Evolutionary conservation across 2,888 invertebrate genomes (phyloP), one percentile per base, ranked within the genome.

Genomic region (Mimumesa dahlbomi): DNA sequence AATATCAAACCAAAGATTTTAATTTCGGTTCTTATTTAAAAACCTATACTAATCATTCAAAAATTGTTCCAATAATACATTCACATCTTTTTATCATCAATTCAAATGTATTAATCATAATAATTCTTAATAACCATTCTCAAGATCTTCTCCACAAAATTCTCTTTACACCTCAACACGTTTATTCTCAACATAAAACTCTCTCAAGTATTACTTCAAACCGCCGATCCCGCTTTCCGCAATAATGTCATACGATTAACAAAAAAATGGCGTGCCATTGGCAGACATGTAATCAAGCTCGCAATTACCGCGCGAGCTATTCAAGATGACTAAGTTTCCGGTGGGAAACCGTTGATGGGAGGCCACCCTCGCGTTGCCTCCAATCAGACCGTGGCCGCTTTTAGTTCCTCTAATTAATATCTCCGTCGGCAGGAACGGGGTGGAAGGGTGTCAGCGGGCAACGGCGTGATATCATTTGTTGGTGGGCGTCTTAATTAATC

Each of bases 401-500:
- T 58, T 42, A 50, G 52, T 40, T 38, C 48, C 54, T 22, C 68
- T 79, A 79, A 79, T 79, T 79, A 79, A 74, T 67, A 76, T 58
- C 46, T 42, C 22, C 29, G 31, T 34, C 49, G 36, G 66, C 52
- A 53, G 50, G 29, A 21, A 29, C 65, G 45, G 57, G 59, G 62
- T 22, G 48, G 65, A 59, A 63, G 59, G n/a, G 45, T 40, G 63
- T 49, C 58, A 48, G 36, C 16, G 68, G 69, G 56, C n/a, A 73
- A 65, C 81, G 71, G 71, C 73, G 73, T 65, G 81, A 77, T 80
- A 80, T 87, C 87, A 87, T 88, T 88, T 88, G 87, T 83, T 84
- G 83, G 84, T 87, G 88, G 88, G 88, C 87, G 88, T 88, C 82
- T 87, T 88, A 88, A 88, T 88, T 88, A 88, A 85, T 87, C 84